Conservation (phyloP, 2,797 vertebrate species). For the Gadopsis marmoratus region DNA sequence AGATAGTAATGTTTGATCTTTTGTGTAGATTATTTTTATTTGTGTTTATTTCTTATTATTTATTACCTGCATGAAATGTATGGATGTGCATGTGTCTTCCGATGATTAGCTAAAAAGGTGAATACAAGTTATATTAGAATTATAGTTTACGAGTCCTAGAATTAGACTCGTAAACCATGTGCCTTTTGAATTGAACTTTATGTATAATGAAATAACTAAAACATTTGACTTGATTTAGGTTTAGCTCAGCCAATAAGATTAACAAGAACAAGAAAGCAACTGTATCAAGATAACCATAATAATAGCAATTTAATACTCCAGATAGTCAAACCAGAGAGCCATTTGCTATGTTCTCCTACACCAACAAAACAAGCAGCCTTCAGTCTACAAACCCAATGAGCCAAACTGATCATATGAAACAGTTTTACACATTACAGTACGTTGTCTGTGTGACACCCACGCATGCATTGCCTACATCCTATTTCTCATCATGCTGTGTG, state of each 20-base stretch:
- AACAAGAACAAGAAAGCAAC: constrained; percentile 19
- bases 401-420: constrained; percentile 41
- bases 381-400: constrained; percentile 25
- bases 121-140: constrained; percentile 1
- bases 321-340: constrained; percentile 8
- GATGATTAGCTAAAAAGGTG: not conserved
- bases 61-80: not conserved
- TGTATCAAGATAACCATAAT: not conserved
- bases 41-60: no score
- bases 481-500: constrained; percentile 69
- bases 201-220: constrained; percentile 17
- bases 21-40: constrained; percentile 10
- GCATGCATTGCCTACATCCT: constrained; percentile 59
- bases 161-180: constrained; percentile 6
- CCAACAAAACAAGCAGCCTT: constrained; percentile 38
- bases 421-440: constrained; percentile 40
- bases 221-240: constrained; percentile 11
- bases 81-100: not conserved
- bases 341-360: constrained; percentile 20
- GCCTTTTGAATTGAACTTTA: constrained; percentile 1
- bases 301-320: constrained; percentile 19
- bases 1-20: not conserved
- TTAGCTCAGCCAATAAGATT: constrained; percentile 19
- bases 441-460: constrained; percentile 69
- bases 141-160: no score